phyloP scores from a whole-genome alignment of 2,113 vertebrate species.

The Xiphorhynchus elegans region DNA sequence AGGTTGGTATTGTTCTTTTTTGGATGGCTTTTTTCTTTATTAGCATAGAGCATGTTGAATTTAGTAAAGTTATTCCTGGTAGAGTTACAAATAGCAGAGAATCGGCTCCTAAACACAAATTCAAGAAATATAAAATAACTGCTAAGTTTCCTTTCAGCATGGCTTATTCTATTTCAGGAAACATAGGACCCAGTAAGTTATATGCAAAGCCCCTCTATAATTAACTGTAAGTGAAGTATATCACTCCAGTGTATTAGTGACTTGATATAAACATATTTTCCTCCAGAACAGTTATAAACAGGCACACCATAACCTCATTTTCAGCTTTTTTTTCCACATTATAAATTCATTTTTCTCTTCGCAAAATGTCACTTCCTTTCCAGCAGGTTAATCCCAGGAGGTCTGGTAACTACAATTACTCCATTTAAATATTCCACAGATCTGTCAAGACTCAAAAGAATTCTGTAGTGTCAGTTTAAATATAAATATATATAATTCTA shows the following conservation, averaged over 20 bases:
- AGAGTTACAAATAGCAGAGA: not conserved
- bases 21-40: not conserved
- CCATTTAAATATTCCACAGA: slow-evolving; percentile 80
- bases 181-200: slow-evolving; percentile 15
- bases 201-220: slow-evolving; percentile 51
- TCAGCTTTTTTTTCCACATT: slow-evolving; percentile 44
- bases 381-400: slow-evolving; percentile 79
- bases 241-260: slow-evolving; percentile 54
- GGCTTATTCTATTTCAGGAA: slow-evolving; percentile 41
- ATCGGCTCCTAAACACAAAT: not conserved
- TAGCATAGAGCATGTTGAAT: not conserved
- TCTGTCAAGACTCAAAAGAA: slow-evolving; percentile 82
- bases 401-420: slow-evolving; percentile 79
- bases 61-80: not conserved
- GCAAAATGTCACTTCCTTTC: slow-evolving; percentile 77
- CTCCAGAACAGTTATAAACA: slow-evolving; percentile 62
- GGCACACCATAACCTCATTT: slow-evolving; percentile 67
- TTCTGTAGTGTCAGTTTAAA: slow-evolving; percentile 83
- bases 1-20: not conserved
- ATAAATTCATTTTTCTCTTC: slow-evolving; percentile 73
- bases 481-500: slow-evolving; percentile 84
- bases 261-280: slow-evolving; percentile 67
- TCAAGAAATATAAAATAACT: not conserved
- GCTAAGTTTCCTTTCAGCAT: not conserved
- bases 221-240: slow-evolving; percentile 53